Evolutionary conservation across 2,797 vertebrate species (phyloP), one percentile per base, ranked within the genome.

Genomic region (Leuciscus waleckii): DNA sequence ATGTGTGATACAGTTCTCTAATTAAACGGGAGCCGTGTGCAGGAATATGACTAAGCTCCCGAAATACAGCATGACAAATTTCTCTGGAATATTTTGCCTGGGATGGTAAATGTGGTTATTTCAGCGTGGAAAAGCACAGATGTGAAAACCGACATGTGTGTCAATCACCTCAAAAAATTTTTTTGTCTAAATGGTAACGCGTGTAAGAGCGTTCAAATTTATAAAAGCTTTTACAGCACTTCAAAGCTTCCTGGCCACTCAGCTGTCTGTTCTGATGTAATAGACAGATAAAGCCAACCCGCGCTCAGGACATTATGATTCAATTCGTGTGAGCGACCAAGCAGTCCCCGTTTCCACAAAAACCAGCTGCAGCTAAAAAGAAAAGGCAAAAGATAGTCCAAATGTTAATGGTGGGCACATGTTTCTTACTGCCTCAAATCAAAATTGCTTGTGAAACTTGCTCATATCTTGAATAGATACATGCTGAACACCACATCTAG

Each of bases 141-240:
- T 70, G n/a, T 43, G 75, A 77, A 78, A 84, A 29, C 17, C 0
- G 19, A 56, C 17, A 39, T 79, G 19, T 69, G 76, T 56, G 67
- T 79, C 76, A 85, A 80, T 85, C 83, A 74, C 54, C 43, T 80
- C 41, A 39, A 74, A 65, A 21, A 74, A 65, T 21, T 71, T 74
- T 65, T 37, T 71, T 73, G 68, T 85, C 67, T 79, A 79, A 85
- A 73, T 49, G 17, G 49, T 39, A 78, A 78, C 63, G 7, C 6
- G 73, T 78, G 65, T 78, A 32, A 23, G 39, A 69, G 67, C 39
- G 51, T 70, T 61, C 16, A 32, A 63, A 61, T 79, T 51, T 74
- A 35, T 80, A 85, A 80, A 85, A 80, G 83, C 83, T 85, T 85
- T 80, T 35, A 76, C 75, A 73, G 23, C 82, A 81, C 82, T 84